Evolutionary conservation across 2,113 vertebrate genomes (phyloP).

Genomic region (Verasper variegatus): DNA sequence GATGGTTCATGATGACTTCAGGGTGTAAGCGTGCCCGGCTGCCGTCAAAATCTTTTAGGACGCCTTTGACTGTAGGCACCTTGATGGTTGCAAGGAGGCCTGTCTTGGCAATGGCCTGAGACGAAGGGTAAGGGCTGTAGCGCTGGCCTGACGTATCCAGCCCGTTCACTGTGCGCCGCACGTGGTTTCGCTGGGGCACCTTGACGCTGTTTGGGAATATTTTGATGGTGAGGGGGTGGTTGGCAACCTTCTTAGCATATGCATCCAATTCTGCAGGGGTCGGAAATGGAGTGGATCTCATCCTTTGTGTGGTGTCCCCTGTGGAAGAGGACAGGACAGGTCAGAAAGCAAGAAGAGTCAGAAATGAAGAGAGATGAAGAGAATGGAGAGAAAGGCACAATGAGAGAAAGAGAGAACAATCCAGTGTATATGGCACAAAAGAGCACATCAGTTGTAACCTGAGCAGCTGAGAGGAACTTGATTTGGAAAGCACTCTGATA

Average conservation of each 20-base stretch:
- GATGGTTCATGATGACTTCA: constrained; percentile 94
- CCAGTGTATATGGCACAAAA: constrained; percentile 49
- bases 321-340: constrained; percentile 74
- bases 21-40: constrained; percentile 91
- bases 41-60: constrained; percentile 97
- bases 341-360: constrained; percentile 19
- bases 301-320: constrained; percentile 99
- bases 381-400: constrained; percentile 6
- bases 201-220: constrained; percentile 99
- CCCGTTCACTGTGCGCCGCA: constrained; percentile 98
- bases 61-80: constrained; percentile 90
- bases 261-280: constrained; percentile 99
- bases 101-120: constrained; percentile 91
- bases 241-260: constrained; percentile 99
- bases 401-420: constrained; percentile 34
- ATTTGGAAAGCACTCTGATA: constrained; percentile 39
- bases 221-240: constrained; percentile 98
- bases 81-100: constrained; percentile 97
- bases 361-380: background rate
- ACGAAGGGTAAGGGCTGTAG: constrained; percentile 97
- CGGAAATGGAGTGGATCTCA: constrained; percentile 99
- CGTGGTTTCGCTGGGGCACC: constrained; percentile 98
- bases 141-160: constrained; percentile 96
- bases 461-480: constrained; percentile 50
- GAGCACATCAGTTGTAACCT: constrained; percentile 50